Base-by-base conservation (phyloP, 1,140 invertebrate genomes). In the Zaprionus davidi region DNA sequence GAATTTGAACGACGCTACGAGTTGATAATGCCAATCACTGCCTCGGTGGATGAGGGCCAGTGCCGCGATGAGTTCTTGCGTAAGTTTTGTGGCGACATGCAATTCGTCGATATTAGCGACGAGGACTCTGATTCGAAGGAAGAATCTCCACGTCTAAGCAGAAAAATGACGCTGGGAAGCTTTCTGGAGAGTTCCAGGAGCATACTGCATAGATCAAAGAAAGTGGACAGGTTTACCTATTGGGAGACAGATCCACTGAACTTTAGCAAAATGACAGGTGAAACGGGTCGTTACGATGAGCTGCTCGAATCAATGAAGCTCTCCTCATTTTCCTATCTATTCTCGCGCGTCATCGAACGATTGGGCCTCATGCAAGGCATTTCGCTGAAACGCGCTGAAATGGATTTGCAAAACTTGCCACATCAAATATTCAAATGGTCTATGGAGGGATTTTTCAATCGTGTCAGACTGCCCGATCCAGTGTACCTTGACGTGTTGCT, bases 21-120 rank as follows among this genome's bases (percentile, higher is more conserved):
- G 11, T 12, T 62, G 3, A 17, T 78, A 46, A 71, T 76, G 67
- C 76, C 76, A 22, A 62, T 78, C 0, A 24, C 62, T 6, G 20
- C 26, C 1, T 11, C 57, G 3, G 26, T 64, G 13, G 44, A 67
- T 58, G 51, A 58, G 17, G 12, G 9, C 6, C 15, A 55, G 55
- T 76, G 73, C 22, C 77, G 73, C 28, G 77, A 79, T 63, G 26
- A 51, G 51, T 76, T 76, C 20, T 9, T 79, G 53, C 49, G 34
- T 13, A 34, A 36, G 24, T 11, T 71, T 2, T 76, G 71, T 28
- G 57, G 26, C 1, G 51, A 67, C 24, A n/a, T 76, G 7, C 7
- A 67, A 1, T 49, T 49, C 20, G 11, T n/a, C 5, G 12, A 22
- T 5, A n/a, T 22, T 22, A 2, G 5, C 5, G 46, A 49, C 0